These are phyloP conservation scores for Agonopterix subpropinquella DNA, from an alignment of 2,888 invertebrate genomes.

Conservation along the genomic window DNA sequence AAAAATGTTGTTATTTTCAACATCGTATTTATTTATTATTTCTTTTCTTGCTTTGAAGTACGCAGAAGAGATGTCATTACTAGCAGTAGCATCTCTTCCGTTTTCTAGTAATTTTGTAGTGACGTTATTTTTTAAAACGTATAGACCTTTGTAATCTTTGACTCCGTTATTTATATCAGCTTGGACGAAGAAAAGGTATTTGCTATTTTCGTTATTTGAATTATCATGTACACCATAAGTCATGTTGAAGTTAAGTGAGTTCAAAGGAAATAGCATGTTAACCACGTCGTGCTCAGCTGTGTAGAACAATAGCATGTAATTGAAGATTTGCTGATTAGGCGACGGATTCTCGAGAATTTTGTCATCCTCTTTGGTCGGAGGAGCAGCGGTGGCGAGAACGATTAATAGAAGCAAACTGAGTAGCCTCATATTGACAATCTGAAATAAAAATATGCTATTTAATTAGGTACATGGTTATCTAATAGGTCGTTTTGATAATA, in stretches of 20 bases:
- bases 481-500: no score
- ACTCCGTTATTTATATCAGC: conserved; percentile 25
- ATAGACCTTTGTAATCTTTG: conserved; percentile 30
- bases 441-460: no score
- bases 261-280: conserved; percentile 28
- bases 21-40: no score
- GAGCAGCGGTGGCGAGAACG: not conserved
- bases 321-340: no score
- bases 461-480: no score
- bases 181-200: conserved; percentile 27
- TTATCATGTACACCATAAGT: conserved; percentile 9
- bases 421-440: no score
- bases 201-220: conserved; percentile 9
- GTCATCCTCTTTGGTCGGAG: not conserved
- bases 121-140: conserved; percentile 18
- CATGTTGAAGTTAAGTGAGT: conserved; percentile 27
- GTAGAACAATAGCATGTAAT: conserved; percentile 13
- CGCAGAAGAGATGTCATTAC: conserved; percentile 10
- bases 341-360: no score
- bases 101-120: conserved; percentile 32
- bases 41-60: no score
- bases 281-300: conserved; percentile 30
- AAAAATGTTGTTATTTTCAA: no score
- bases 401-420: no score
- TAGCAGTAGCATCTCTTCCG: conserved; percentile 31